Conservation (phyloP, 1,140 invertebrate genomes). For the Parasteatoda tepidariorum region DNA sequence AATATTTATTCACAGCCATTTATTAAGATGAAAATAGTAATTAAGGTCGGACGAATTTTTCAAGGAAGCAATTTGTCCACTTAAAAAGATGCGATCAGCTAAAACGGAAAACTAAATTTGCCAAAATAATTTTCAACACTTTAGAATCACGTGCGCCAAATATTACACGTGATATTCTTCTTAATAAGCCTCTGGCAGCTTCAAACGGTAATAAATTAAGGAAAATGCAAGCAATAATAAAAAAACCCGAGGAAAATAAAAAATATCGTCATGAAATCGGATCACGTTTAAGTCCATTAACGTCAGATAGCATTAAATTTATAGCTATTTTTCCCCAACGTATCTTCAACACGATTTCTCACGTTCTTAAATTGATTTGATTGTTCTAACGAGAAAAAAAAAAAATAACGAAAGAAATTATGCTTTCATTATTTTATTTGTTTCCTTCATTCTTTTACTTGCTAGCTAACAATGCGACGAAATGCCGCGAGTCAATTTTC, state of each 20-base stretch:
- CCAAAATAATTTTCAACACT: no score
- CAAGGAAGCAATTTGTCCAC: no score
- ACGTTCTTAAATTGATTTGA: constrained; percentile 49
- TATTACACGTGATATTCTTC: not conserved
- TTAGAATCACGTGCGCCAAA: no score
- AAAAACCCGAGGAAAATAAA: not conserved
- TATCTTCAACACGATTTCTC: constrained; percentile 43
- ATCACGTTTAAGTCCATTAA: constrained; percentile 26
- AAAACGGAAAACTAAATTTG: no score
- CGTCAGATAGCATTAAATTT: constrained; percentile 49
- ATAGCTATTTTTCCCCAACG: constrained; percentile 33
- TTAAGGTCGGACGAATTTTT: no score
- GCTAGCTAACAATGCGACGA: constrained; percentile 16
- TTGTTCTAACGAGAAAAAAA: constrained; percentile 39
- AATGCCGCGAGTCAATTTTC: constrained; percentile 40
- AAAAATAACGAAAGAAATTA: no score
- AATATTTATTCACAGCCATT: no score
- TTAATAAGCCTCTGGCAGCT: not conserved
- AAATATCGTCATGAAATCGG: not conserved
- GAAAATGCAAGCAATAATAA: not conserved
- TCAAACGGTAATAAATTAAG: not conserved
- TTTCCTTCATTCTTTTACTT: not conserved
- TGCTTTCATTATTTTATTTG: not conserved
- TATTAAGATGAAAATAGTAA: no score
- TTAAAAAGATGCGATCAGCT: no score